Conservation (phyloP, 2,888 invertebrate species). For the Charanyca ferruginea region DNA sequence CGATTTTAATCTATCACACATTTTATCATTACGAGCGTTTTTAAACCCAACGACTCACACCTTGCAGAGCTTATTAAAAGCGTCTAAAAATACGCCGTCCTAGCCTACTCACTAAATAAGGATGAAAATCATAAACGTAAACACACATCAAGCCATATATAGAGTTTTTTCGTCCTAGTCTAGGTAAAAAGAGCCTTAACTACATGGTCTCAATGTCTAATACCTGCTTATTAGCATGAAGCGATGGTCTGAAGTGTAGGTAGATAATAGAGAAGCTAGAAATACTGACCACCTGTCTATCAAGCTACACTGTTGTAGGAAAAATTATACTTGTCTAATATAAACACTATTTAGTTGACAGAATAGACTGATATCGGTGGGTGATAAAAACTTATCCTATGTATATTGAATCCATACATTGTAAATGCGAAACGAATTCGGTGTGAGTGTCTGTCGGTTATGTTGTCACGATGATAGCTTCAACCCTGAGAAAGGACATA, state of each 20-base stretch:
- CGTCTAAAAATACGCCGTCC: slow-evolving; percentile 13
- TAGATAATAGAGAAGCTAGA: slow-evolving; percentile 18
- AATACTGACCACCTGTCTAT: slow-evolving; percentile 33
- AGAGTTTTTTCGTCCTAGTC: slow-evolving; percentile 17
- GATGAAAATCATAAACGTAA: slow-evolving; percentile 35
- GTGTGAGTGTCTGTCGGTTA: too few relatives aligned
- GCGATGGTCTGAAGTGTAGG: slow-evolving; percentile 4
- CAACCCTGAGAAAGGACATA: too few relatives aligned
- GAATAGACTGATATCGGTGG: not conserved
- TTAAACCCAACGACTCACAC: slow-evolving; percentile 22
- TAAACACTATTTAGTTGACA: slow-evolving; percentile 1
- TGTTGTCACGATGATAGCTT: too few relatives aligned
- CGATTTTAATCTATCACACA: not conserved
- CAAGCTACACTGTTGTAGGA: slow-evolving; percentile 18
- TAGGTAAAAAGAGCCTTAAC: slow-evolving; percentile 28
- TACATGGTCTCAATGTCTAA: slow-evolving; percentile 26
- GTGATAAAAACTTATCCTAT: not conserved
- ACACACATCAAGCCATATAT: not conserved
- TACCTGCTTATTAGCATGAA: slow-evolving; percentile 41
- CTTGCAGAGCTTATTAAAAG: slow-evolving; percentile 33
- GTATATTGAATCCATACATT: too few relatives aligned
- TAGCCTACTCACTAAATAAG: slow-evolving; percentile 19
- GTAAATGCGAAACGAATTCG: too few relatives aligned
- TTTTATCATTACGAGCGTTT: not conserved
- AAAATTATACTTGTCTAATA: slow-evolving; percentile 5